A percentile compares a stretch with the other conserved stretches of the same genome.
phyloP scores from a whole-genome alignment of 2,113 vertebrate genomes.

The Ceuthmochares aereus region DNA sequence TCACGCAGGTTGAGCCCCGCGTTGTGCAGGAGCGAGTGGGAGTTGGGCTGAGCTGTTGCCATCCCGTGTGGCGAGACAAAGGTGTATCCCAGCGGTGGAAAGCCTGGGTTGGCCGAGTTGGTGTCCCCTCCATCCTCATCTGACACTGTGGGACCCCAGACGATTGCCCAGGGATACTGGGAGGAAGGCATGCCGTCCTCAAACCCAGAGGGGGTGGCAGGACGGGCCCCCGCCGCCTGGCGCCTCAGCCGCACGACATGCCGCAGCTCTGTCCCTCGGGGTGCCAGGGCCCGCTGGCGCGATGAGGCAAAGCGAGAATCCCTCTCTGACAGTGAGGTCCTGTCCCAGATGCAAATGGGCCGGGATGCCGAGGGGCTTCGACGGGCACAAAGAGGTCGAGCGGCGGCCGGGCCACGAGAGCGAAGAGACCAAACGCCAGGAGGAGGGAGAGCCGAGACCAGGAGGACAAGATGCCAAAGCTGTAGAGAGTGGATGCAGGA shows the following conservation, averaged over 20 bases:
- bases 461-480: constrained; percentile 77
- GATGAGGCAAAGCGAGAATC: constrained; percentile 28
- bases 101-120: constrained; percentile 81
- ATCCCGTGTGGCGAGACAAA: constrained; percentile 78
- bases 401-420: constrained; percentile 47
- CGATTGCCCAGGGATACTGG: constrained; percentile 86
- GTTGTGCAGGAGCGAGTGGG: constrained; percentile 75
- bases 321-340: constrained; percentile 68
- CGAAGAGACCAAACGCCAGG: constrained; percentile 71
- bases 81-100: constrained; percentile 79
- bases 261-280: constrained; percentile 22
- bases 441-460: constrained; percentile 55
- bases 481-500: constrained; percentile 70
- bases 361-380: constrained; percentile 71
- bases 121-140: constrained; percentile 81
- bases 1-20: constrained; percentile 80
- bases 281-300: background rate
- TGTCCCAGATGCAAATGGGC: constrained; percentile 79
- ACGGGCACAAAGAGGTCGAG: constrained; percentile 77
- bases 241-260: constrained; percentile 65
- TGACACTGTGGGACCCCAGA: constrained; percentile 83
- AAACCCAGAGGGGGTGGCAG: constrained; percentile 78
- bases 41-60: constrained; percentile 79
- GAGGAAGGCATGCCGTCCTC: constrained; percentile 83
- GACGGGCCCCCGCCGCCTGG: constrained; percentile 63